Percentiles rank a stretch among this genome's conserved stretches.
These are phyloP conservation scores for Balaenoptera acutorostrata DNA, from an alignment of 2,113 vertebrate genomes.

Conservation along the genomic window DNA sequence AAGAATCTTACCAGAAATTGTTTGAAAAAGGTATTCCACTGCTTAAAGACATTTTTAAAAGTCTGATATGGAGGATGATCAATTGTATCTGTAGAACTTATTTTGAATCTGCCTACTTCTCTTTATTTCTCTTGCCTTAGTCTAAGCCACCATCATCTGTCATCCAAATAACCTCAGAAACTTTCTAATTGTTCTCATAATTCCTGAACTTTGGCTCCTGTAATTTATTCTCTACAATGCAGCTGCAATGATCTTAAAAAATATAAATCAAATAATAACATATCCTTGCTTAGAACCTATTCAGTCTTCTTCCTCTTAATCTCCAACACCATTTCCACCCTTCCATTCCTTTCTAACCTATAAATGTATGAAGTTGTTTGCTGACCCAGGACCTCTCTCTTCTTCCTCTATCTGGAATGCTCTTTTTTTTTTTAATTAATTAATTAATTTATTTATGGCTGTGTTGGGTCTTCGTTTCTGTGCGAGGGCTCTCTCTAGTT, in stretches of 20 bases:
- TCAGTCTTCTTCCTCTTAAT: neutral
- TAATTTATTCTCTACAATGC: neutral
- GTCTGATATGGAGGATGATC: neutral
- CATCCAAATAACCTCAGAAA: neutral
- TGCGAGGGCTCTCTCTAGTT: too few relatives aligned
- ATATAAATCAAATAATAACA: neutral
- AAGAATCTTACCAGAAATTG: neutral
- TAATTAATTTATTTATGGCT: too few relatives aligned
- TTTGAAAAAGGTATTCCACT: neutral
- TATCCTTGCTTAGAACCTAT: neutral
- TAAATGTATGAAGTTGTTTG: neutral
- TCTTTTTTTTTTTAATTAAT: neutral
- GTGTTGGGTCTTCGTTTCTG: too few relatives aligned
- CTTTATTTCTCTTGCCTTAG: neutral
- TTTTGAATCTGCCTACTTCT: neutral
- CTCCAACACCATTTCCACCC: neutral
- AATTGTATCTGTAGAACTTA: neutral
- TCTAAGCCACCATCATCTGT: neutral
- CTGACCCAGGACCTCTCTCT: neutral
- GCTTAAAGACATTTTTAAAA: neutral
- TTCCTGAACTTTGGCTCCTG: neutral
- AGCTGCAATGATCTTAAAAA: constrained; percentile 5
- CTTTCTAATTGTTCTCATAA: neutral
- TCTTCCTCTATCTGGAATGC: neutral
- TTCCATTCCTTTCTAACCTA: neutral